These are phyloP conservation scores for Squalus acanthias DNA, from an alignment of 2,797 vertebrate species.

Conservation along the genomic window DNA sequence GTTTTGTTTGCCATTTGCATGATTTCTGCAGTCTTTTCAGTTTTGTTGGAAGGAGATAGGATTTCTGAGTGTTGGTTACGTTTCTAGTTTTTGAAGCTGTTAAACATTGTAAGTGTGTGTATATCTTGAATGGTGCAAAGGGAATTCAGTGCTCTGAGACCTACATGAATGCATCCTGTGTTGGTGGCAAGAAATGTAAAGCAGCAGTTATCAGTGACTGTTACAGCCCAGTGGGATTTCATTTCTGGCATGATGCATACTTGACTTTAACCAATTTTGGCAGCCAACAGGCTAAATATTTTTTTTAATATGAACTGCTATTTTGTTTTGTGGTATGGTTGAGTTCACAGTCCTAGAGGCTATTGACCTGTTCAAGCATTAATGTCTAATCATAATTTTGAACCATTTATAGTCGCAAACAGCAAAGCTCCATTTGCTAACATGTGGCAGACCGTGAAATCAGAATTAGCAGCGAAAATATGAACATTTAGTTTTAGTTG, in stretches of 20 bases:
- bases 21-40: neutral
- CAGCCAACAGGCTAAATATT: conserved; percentile 15
- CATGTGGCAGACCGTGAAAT: conserved; percentile 10
- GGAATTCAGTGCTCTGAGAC: conserved; percentile 9
- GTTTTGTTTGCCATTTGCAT: neutral
- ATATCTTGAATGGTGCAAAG: conserved; percentile 32
- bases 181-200: conserved; percentile 21
- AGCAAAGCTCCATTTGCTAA: neutral
- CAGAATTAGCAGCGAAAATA: neutral
- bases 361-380: neutral
- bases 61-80: conserved; percentile 7
- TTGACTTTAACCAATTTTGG: conserved; percentile 31
- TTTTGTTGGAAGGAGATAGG: neutral
- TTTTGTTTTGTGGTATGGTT: neutral
- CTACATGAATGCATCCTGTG: neutral
- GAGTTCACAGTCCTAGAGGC: neutral
- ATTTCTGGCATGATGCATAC: neutral
- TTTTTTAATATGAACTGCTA: neutral
- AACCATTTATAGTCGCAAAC: neutral
- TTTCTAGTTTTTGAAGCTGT: neutral
- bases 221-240: conserved; percentile 20
- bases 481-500: neutral
- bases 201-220: conserved; percentile 17
- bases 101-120: neutral
- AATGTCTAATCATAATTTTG: conserved; percentile 11